Conservation (phyloP, 2,797 vertebrate genomes). For the Allenopithecus nigroviridis region DNA sequence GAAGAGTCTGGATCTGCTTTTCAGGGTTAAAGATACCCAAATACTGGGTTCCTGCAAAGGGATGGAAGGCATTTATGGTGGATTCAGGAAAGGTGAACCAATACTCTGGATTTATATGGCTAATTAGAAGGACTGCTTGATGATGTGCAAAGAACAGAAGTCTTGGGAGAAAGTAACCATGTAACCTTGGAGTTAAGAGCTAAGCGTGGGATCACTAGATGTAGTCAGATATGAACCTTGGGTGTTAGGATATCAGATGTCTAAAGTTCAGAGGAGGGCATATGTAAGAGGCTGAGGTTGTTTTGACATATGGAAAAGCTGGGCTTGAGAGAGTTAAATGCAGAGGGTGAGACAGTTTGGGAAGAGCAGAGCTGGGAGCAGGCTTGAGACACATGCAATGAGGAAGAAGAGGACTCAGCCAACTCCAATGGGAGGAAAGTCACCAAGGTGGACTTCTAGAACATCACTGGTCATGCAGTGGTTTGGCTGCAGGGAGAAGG, state of each 20-base stretch:
- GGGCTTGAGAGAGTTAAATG: neutral
- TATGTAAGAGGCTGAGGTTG: neutral
- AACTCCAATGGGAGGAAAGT: neutral
- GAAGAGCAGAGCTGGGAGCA: neutral
- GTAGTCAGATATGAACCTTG: neutral
- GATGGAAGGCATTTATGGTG: neutral
- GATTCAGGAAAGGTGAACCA: neutral
- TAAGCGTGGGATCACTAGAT: neutral
- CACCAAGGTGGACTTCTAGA: neutral
- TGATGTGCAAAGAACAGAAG: neutral
- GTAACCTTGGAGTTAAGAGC: neutral
- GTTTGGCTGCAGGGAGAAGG: neutral
- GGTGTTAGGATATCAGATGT: neutral
- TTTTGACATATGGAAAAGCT: neutral
- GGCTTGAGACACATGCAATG: neutral
- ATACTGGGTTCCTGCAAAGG: neutral
- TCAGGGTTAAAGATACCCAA: neutral
- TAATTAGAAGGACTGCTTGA: neutral
- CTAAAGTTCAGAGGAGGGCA: neutral
- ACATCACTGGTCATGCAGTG: neutral
- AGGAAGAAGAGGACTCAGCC: neutral
- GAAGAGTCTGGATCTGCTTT: neutral
- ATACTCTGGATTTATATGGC: neutral
- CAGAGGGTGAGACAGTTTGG: neutral
- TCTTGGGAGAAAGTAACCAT: neutral